Conservation (phyloP, 2,888 invertebrate species). For the Auanema sp. region DNA sequence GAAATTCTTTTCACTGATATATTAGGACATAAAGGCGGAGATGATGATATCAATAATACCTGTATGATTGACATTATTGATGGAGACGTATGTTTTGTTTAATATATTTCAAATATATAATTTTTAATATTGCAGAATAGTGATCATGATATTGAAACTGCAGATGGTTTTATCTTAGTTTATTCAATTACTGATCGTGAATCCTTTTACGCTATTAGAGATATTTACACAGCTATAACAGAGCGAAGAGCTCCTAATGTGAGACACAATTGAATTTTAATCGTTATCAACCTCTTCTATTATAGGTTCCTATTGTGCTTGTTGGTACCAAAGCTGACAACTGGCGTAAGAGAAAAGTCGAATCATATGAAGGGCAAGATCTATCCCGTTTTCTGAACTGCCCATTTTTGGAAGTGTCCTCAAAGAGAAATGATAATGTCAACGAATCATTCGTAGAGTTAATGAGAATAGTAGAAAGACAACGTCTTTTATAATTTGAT, state of each 20-base stretch:
- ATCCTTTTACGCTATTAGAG: constrained; percentile 23
- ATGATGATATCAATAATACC: constrained; percentile 21
- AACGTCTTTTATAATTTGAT: not conserved
- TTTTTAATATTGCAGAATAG: constrained; percentile 7
- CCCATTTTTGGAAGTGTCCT: constrained; percentile 39
- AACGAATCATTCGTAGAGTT: constrained; percentile 21
- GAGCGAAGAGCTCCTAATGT: not conserved
- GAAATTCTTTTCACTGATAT: constrained; percentile 37
- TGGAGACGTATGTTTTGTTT: constrained; percentile 18
- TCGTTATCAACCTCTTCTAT: constrained; percentile 1
- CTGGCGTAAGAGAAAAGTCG: constrained; percentile 28
- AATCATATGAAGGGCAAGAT: constrained; percentile 31
- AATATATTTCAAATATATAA: not conserved
- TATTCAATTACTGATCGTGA: constrained; percentile 35
- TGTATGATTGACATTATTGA: constrained; percentile 37
- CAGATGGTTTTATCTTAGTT: constrained; percentile 35
- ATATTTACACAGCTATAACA: constrained; percentile 2
- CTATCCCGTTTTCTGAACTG: constrained; percentile 26
- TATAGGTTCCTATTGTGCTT: constrained; percentile 33
- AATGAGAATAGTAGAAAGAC: not conserved
- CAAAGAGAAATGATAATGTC: constrained; percentile 38
- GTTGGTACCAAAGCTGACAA: constrained; percentile 34
- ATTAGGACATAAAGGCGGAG: constrained; percentile 8
- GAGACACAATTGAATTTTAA: not conserved
- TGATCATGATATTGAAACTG: constrained; percentile 21